Evolutionary conservation across 2,797 vertebrate genomes (phyloP).

Genomic region (Schizopygopsis pylzovi): DNA sequence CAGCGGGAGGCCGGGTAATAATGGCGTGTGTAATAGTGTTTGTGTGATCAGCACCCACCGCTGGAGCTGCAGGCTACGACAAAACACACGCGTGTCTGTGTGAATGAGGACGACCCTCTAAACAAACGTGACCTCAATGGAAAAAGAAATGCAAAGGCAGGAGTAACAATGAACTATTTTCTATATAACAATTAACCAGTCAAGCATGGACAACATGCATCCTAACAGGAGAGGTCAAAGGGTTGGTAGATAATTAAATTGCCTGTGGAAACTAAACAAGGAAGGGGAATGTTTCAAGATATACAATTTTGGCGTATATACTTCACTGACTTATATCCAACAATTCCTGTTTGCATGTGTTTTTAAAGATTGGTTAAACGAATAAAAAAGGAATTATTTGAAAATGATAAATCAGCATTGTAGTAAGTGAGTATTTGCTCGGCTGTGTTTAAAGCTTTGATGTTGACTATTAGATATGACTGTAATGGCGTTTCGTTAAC

Average conservation of each 20-base stretch:
- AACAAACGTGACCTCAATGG: conserved; percentile 1
- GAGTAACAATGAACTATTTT: background rate
- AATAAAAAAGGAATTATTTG: background rate
- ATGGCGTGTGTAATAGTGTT: conserved; percentile 23
- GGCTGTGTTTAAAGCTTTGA: background rate
- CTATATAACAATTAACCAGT: background rate
- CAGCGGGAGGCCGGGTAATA: background rate
- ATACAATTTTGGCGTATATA: background rate
- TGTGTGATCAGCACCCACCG: conserved; percentile 12
- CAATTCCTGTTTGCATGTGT: background rate
- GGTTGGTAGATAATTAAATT: background rate
- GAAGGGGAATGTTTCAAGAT: background rate
- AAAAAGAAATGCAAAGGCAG: background rate
- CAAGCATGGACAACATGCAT: conserved; percentile 8
- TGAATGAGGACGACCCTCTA: conserved; percentile 2
- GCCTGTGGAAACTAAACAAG: background rate
- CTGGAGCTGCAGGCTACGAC: conserved; percentile 11
- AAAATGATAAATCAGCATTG: background rate
- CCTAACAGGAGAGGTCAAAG: conserved; percentile 12
- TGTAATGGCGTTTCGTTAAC: background rate
- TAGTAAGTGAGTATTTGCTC: background rate
- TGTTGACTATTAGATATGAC: background rate
- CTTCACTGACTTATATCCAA: background rate
- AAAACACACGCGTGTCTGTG: conserved; percentile 24
- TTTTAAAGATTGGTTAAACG: background rate